Percentiles rank a stretch among this genome's conserved stretches.
These are phyloP conservation scores for Leptopilina boulardi DNA, from an alignment of 1,140 invertebrate species.

Conservation along the genomic window DNA sequence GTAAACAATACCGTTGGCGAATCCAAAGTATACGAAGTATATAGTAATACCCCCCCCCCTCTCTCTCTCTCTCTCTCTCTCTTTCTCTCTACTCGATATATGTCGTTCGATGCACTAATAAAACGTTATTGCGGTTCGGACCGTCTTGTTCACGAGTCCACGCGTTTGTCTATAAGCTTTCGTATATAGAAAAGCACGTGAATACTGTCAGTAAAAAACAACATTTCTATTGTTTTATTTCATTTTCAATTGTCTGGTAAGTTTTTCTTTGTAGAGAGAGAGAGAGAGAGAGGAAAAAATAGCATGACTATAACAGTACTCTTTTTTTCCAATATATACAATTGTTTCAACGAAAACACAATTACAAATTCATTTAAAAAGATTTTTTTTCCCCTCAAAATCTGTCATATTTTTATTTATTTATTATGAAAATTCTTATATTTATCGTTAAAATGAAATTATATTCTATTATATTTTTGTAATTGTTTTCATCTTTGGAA, in stretches of 20 bases:
- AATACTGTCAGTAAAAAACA: slow-evolving; percentile 18
- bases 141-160: slow-evolving; percentile 17
- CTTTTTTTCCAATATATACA: slow-evolving; percentile 18
- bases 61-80: neutral
- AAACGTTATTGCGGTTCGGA: slow-evolving; percentile 22
- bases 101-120: slow-evolving; percentile 23
- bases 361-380: too few relatives aligned
- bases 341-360: neutral
- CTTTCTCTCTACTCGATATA: neutral
- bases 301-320: neutral
- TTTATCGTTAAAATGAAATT: too few relatives aligned
- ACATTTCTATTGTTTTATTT: slow-evolving; percentile 21
- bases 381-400: too few relatives aligned
- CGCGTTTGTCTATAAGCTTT: slow-evolving; percentile 6
- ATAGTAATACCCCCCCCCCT: neutral
- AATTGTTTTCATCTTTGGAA: neutral
- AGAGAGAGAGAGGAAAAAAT: neutral
- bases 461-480: too few relatives aligned
- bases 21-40: slow-evolving; percentile 27
- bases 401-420: too few relatives aligned
- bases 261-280: neutral
- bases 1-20: slow-evolving; percentile 4
- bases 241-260: slow-evolving; percentile 17
- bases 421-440: too few relatives aligned
- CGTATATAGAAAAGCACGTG: slow-evolving; percentile 16